Evolutionary conservation across 2,888 invertebrate species (phyloP).

Genomic region (Podabrus alpinus): DNA sequence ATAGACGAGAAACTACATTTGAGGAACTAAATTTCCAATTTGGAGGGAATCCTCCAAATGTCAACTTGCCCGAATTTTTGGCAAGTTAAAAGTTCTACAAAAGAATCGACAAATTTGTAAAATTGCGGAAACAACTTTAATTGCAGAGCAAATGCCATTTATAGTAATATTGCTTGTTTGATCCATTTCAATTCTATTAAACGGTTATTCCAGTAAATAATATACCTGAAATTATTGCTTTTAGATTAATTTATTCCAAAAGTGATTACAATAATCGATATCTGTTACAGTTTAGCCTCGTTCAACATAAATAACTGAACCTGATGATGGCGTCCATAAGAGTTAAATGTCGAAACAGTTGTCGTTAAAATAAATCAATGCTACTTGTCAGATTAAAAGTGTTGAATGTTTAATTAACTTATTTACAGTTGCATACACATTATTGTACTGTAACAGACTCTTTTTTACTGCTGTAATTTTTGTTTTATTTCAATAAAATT

Average conservation of each 20-base stretch:
- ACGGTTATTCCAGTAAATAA: background rate
- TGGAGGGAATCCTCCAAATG: no score
- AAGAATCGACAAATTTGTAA: background rate
- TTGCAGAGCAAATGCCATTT: background rate
- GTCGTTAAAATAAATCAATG: background rate
- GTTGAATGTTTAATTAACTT: background rate
- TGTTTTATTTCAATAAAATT: background rate
- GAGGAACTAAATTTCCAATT: no score
- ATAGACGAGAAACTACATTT: no score
- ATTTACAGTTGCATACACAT: background rate
- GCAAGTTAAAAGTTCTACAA: no score
- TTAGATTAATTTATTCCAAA: background rate
- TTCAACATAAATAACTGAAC: background rate
- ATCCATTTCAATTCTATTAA: background rate
- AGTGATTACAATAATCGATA: background rate
- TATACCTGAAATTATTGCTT: background rate
- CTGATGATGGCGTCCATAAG: background rate
- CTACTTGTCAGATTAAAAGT: background rate
- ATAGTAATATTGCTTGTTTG: background rate
- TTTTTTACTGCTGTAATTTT: background rate
- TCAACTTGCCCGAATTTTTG: no score
- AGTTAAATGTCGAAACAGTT: background rate
- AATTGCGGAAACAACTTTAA: background rate
- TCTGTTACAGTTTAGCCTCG: background rate
- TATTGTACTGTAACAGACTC: background rate